Evolutionary conservation across 2,888 invertebrate genomes (phyloP).

Genomic region (Parnassius glacialis): DNA sequence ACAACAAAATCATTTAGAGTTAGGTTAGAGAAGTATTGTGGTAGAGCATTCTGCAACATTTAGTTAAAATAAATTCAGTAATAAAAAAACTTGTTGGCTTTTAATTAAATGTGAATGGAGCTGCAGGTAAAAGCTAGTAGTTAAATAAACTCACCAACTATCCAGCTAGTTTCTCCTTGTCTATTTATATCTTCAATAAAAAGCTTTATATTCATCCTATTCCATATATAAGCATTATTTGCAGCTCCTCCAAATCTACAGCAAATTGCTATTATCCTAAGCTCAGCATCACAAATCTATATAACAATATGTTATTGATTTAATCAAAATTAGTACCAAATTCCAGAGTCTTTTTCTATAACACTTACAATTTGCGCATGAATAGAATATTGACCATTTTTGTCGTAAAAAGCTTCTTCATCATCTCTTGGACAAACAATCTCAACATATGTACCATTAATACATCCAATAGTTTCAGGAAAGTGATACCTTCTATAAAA

Average conservation of each 20-base stretch:
- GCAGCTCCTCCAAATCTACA: conserved; percentile 55
- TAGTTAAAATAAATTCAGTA: too few relatives aligned
- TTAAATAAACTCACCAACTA: conserved; percentile 41
- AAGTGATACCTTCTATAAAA: conserved; percentile 60
- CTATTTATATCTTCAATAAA: conserved; percentile 48
- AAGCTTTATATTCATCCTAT: conserved; percentile 50
- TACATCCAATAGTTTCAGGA: conserved; percentile 56
- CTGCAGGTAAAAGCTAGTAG: too few relatives aligned
- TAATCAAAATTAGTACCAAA: too few relatives aligned
- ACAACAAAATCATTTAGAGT: too few relatives aligned
- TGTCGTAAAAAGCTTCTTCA: conserved; percentile 58
- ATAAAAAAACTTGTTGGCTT: too few relatives aligned
- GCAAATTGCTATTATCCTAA: conserved; percentile 54
- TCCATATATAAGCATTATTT: conserved; percentile 51
- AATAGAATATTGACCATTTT: conserved; percentile 54
- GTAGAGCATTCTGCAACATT: too few relatives aligned
- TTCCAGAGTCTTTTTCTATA: too few relatives aligned
- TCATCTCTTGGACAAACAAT: conserved; percentile 60
- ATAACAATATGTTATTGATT: conserved; percentile 7
- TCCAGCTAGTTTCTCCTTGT: conserved; percentile 55
- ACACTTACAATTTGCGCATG: conserved; percentile 55
- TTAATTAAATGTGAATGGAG: too few relatives aligned
- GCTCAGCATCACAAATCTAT: conserved; percentile 57
- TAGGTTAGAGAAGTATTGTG: too few relatives aligned
- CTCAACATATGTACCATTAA: conserved; percentile 54